Evolutionary conservation across 2,888 invertebrate genomes (phyloP).

Genomic region (Meteorus cinctellus): DNA sequence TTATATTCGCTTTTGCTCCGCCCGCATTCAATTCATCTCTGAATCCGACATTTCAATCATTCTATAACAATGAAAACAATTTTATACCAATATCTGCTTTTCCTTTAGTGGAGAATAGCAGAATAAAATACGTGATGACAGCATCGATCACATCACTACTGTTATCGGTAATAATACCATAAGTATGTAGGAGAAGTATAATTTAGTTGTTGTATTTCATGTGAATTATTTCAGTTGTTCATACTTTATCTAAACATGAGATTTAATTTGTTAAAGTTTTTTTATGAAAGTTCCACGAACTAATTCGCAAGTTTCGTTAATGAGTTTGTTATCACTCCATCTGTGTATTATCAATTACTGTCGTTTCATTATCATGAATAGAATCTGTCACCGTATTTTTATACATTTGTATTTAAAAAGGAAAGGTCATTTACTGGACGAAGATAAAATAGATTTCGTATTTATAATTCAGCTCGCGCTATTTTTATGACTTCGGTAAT

Average conservation of each 20-base stretch:
- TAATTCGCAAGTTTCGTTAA: neutral
- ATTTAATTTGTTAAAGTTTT: no score
- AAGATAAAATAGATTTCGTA: conserved; percentile 1
- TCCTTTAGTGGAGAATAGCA: no score
- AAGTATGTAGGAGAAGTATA: no score
- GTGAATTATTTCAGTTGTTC: no score
- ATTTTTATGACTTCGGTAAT: neutral
- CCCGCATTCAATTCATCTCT: neutral
- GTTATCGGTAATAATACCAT: no score
- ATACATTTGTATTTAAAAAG: neutral
- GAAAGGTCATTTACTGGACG: neutral
- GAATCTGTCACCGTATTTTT: neutral
- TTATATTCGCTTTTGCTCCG: neutral
- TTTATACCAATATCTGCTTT: neutral
- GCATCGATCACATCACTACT: no score
- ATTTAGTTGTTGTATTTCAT: no score
- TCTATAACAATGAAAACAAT: conserved; percentile 7
- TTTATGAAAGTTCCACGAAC: no score
- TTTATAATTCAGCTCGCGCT: neutral
- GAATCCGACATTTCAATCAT: conserved; percentile 11
- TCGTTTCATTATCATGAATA: neutral
- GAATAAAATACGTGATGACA: no score
- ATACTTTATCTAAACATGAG: no score
- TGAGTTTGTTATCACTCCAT: neutral
- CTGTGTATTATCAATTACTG: neutral